These are phyloP conservation scores for Drosophila parvula DNA, from an alignment of 1,140 invertebrate species.

Conservation along the genomic window DNA sequence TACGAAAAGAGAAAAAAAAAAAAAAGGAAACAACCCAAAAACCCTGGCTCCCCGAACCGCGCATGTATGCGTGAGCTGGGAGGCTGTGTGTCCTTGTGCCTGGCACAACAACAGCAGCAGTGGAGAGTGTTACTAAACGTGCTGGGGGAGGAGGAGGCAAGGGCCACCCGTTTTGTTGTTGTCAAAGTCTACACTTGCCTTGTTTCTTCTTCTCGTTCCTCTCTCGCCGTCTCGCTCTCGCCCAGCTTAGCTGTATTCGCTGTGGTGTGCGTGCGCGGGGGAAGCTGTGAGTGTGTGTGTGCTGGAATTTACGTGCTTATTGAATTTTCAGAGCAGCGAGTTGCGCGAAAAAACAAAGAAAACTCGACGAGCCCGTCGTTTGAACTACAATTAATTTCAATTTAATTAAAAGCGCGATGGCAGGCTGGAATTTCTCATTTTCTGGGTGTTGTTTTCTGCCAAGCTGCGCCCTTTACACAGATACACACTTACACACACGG, in stretches of 20 bases:
- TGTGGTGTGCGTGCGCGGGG: conserved; percentile 32
- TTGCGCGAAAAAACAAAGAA: conserved; percentile 52
- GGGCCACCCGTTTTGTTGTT: conserved; percentile 68
- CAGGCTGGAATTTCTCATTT: conserved; percentile 21
- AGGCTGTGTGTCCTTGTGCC: conserved; percentile 72
- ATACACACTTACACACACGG: conserved; percentile 47
- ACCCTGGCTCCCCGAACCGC: conserved; percentile 26
- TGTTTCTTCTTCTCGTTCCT: conserved; percentile 37
- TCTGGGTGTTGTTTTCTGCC: conserved; percentile 36
- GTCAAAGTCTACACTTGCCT: conserved; percentile 75
- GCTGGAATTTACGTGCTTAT: conserved; percentile 78
- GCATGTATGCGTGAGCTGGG: conserved; percentile 37
- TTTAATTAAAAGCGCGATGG: conserved; percentile 54
- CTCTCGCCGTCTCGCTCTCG: conserved; percentile 23
- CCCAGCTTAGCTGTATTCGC: conserved; percentile 18
- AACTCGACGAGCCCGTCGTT: conserved; percentile 19
- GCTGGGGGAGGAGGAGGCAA: conserved; percentile 1
- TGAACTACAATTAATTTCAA: conserved; percentile 58
- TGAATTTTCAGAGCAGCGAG: conserved; percentile 70
- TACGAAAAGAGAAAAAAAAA: conserved; percentile 60
- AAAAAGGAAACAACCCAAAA: conserved; percentile 28
- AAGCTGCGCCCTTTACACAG: conserved; percentile 73
- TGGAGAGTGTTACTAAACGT: conserved; percentile 1
- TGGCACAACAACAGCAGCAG: conserved; percentile 58
- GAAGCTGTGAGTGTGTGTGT: conserved; percentile 43